These are phyloP conservation scores for Hydrozoanthus tunicans DNA, from an alignment of 64 coral and sea anemone species.

Conservation along the genomic window DNA sequence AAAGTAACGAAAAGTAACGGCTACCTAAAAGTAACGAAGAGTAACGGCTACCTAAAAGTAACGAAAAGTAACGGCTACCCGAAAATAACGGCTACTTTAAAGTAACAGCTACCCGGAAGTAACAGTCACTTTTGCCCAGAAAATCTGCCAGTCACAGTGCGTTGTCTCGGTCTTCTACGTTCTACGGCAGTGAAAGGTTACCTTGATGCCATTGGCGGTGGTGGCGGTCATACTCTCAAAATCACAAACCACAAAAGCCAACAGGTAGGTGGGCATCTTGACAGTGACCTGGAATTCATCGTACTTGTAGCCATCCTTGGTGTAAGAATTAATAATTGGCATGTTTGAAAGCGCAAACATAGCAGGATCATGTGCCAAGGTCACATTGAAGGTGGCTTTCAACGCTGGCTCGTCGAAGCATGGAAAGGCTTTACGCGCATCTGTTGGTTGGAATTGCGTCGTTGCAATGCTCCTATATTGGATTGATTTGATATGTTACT, in stretches of 20 bases:
- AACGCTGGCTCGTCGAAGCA: slow-evolving; percentile 50
- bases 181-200: background rate
- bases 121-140: too few relatives aligned
- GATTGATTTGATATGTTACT: too few relatives aligned
- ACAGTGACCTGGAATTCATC: slow-evolving; percentile 30
- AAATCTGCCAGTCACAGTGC: too few relatives aligned
- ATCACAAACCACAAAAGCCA: slow-evolving; percentile 58
- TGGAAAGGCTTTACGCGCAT: slow-evolving; percentile 50
- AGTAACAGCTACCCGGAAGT: too few relatives aligned
- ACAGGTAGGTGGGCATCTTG: slow-evolving; percentile 39
- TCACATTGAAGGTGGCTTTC: slow-evolving; percentile 50
- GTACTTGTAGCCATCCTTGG: slow-evolving; percentile 32
- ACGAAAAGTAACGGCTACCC: too few relatives aligned
- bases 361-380: slow-evolving; percentile 33
- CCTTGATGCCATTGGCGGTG: slow-evolving; percentile 30
- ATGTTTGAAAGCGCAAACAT: slow-evolving; percentile 42
- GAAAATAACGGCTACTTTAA: too few relatives aligned
- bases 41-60: too few relatives aligned
- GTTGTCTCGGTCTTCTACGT: background rate
- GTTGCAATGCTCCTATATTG: slow-evolving; percentile 31
- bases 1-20: too few relatives aligned
- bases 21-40: too few relatives aligned
- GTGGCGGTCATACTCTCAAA: slow-evolving; percentile 10
- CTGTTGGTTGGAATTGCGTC: slow-evolving; percentile 56
- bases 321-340: slow-evolving; percentile 18